Percentiles rank a stretch among this genome's conserved stretches.
Evolutionary conservation across 2,888 invertebrate genomes (phyloP).

Genomic region (Zygaena filipendulae): DNA sequence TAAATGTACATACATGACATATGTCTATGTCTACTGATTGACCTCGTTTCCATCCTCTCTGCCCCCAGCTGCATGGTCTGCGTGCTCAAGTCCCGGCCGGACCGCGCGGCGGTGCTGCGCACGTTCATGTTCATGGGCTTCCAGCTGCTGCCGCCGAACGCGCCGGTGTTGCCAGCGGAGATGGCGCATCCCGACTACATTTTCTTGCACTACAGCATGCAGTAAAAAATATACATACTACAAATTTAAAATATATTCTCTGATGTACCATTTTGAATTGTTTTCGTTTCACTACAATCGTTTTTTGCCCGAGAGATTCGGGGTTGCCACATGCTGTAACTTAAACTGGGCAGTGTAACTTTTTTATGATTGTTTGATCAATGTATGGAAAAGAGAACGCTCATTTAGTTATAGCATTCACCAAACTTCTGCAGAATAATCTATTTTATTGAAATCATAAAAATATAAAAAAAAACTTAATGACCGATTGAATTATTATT

Average conservation of each 20-base stretch:
- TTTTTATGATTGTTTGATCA: too few species aligned
- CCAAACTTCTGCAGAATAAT: too few species aligned
- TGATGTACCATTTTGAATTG: not conserved
- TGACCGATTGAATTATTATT: too few species aligned
- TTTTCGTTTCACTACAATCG: not conserved
- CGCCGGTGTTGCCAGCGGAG: conserved; percentile 58
- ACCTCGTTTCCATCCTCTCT: too few species aligned
- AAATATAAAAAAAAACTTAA: too few species aligned
- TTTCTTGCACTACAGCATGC: conserved; percentile 60
- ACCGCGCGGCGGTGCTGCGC: conserved; percentile 88
- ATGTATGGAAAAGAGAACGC: too few species aligned
- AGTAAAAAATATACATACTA: conserved; percentile 24
- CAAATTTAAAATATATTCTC: too few species aligned
- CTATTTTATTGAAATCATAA: too few species aligned
- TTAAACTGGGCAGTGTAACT: too few species aligned
- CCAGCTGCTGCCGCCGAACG: conserved; percentile 84
- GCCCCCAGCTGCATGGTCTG: conserved; percentile 71
- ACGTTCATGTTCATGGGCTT: conserved; percentile 99
- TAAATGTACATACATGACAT: too few species aligned
- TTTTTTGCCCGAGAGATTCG: not conserved
- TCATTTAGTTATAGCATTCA: too few species aligned
- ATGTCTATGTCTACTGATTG: too few species aligned
- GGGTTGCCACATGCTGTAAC: conserved; percentile 1
- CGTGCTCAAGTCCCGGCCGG: conserved; percentile 84
- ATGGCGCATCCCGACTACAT: conserved; percentile 71